Evolutionary conservation across 2,797 vertebrate genomes (phyloP), one percentile per base, ranked within the genome.

Genomic region (Chiloscyllium punctatum): DNA sequence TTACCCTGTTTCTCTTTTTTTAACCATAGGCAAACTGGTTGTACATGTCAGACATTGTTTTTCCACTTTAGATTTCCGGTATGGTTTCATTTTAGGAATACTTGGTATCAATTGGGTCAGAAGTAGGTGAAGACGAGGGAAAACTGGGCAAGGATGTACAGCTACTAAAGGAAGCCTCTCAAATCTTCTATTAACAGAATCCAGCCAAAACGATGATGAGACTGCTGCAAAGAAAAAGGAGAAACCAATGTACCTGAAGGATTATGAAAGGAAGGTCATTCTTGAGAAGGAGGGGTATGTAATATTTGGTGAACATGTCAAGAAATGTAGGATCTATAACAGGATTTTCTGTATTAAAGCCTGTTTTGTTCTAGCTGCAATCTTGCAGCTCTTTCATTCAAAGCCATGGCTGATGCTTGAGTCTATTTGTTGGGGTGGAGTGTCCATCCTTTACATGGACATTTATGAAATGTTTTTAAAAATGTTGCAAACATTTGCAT

Each of bases 251-350:
- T 99, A 97, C 95, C 96, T 99, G 53, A 99, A 98, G 96, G 98
- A 99, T 96, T 99, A 99, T 0, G 98, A 99, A 95, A 98, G 98
- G 33, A 98, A 98, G 96, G 98, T 99, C 95, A 98, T 99, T 16
- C 96, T 99, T 97, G 98, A 99, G 96, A 98, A 97, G 96, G 98
- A 97, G 96, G 99, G 99, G 99, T 99, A 96, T 97, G 98, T 96
- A 84, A 69, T 79, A n/a, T n/a, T 62, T 42, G 37, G 57, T 25
- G n/a, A 68, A 88, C 48, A 33, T 62, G 3, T 95, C 33, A 74
- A 72, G 25, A 1, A 30, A 37, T 82, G 72, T 33, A 21, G 72
- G 8, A 68, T 74, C 84, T 42, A 9, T 51, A 51, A 11, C 0
- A 62, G 2, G 30, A 13, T 16, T 90, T n/a, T 62, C 87, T 57